Conservation (phyloP, 2,113 vertebrate species). For the Myiozetetes cayanensis region DNA sequence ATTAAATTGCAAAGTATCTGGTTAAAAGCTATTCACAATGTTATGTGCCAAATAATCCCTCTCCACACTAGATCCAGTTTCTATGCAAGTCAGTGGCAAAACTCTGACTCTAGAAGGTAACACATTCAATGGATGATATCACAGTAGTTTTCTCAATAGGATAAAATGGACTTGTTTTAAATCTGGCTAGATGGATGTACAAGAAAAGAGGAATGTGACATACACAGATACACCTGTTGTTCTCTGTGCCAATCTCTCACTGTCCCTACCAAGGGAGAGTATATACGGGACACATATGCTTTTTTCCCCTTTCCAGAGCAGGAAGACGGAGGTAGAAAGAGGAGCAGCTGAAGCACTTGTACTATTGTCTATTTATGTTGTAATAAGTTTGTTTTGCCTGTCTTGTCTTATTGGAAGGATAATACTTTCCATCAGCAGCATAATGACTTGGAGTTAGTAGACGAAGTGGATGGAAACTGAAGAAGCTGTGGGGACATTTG, state of each 20-base stretch:
- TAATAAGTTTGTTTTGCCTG: neutral
- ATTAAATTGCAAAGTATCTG: slow-evolving; percentile 42
- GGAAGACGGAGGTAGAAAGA: neutral
- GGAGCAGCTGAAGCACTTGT: neutral
- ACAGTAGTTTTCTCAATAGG: neutral
- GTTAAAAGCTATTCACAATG: neutral
- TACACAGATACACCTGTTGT: neutral
- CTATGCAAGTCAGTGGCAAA: neutral
- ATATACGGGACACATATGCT: fast-evolving
- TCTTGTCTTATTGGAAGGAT: neutral
- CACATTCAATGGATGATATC: neutral
- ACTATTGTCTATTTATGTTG: neutral
- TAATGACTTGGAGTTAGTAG: neutral
- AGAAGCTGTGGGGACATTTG: neutral
- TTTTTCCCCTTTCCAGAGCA: neutral
- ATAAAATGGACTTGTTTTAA: neutral
- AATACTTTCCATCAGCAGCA: neutral
- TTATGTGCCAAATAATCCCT: neutral
- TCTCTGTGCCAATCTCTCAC: fast-evolving
- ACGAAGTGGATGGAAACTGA: neutral
- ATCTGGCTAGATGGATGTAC: neutral
- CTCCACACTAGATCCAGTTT: neutral
- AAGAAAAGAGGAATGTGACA: neutral
- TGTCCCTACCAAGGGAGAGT: neutral
- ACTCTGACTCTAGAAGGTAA: neutral